Evolutionary conservation across 2,888 invertebrate genomes (phyloP), one percentile per base, ranked within the genome.

Genomic region (Orchesella flavescens): DNA sequence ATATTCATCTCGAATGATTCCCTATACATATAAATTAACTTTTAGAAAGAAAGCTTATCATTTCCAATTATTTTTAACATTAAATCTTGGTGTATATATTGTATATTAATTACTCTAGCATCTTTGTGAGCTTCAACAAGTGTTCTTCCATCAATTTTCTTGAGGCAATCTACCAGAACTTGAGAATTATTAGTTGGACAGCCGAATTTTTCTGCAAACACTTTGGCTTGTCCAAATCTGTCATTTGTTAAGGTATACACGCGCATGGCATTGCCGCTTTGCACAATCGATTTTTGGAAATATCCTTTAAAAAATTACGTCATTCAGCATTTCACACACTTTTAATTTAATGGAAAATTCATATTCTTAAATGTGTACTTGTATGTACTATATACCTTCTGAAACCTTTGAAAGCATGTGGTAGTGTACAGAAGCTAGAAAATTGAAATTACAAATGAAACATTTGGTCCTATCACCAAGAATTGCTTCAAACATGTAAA

Each of bases 101-200:
- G n/a, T n/a, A n/a, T n/a, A n/a, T n/a, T 59, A 10, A 59, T 17
- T 80, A 83, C 83, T 15, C 55, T 71, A 1, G 77, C 78, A 72
- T 83, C 57, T 13, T 78, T 24, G 55, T 83, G 83, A 17, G 72
- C 65, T 43, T 72, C 83, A 4, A 65, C 83, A 19, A 83, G 55
- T 43, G 61, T 34, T n/a, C 49, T 73, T 17, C 73, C 78, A 43
- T 83, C 74, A 24, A 78, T 55, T 43, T 44, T 61, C 59, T 78
- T 83, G 17, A 83, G 34, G 44, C 83, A 83, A 13, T 19, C 53
- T 0, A 77, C 83, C 46, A 78, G 17, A 53, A 74, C 68, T 2
- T 1, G 3, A 0, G 78, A 72, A 10, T 57, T 53, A 34, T 73
- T 66, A 19, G 59, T 63, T 24, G 73, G 63, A 55, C 83, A 83